Evolutionary conservation across 2,797 vertebrate genomes (phyloP).

Genomic region (Melanotaenia nigrans): DNA sequence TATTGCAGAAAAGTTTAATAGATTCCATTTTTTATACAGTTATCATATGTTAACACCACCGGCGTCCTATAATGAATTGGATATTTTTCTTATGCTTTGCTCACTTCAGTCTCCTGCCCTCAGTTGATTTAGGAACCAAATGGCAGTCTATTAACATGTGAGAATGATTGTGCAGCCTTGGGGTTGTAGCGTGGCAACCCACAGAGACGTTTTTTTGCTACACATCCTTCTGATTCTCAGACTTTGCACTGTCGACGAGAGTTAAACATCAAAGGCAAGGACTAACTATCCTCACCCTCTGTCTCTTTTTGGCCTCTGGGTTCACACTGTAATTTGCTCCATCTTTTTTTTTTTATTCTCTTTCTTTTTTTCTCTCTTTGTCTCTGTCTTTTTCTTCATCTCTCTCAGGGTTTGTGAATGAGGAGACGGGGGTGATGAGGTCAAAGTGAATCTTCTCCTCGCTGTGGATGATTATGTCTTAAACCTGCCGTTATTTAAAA

Average conservation of each 20-base stretch:
- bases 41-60: constrained; percentile 46
- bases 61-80: constrained; percentile 63
- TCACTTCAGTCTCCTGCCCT: constrained; percentile 69
- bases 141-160: constrained; percentile 79
- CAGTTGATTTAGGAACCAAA: constrained; percentile 78
- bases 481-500: constrained; percentile 83
- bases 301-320: constrained; percentile 81
- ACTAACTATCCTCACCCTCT: constrained; percentile 77
- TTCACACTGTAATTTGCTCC: constrained; percentile 84
- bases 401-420: constrained; percentile 74
- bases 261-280: constrained; percentile 80
- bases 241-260: constrained; percentile 73
- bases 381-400: constrained; percentile 66
- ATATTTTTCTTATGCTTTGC: constrained; percentile 67
- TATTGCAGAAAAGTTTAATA: constrained; percentile 53
- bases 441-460: constrained; percentile 83
- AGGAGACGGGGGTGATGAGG: constrained; percentile 78
- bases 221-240: constrained; percentile 70
- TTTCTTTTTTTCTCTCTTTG: constrained; percentile 53
- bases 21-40: constrained; percentile 43
- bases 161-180: constrained; percentile 76
- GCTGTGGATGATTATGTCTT: constrained; percentile 84
- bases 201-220: constrained; percentile 61
- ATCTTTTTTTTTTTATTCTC: constrained; percentile 51
- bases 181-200: constrained; percentile 69